A percentile compares a stretch with the other conserved stretches of the same genome.
Conservation (phyloP, 2,888 invertebrate genomes). For the Scelioninae gen. 2 region DNA sequence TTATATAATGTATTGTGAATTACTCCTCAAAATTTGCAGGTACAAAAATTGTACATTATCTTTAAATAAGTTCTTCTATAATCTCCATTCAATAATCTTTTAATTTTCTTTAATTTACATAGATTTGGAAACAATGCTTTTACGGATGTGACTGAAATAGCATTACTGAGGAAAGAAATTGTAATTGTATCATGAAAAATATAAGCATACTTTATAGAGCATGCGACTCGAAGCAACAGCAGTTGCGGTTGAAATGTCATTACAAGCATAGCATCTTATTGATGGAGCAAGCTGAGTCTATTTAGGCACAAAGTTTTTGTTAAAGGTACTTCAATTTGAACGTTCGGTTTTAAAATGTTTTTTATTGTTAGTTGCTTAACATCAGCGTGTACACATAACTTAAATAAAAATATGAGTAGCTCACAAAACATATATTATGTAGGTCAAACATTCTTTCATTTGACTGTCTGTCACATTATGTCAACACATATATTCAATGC, state of each 20-base stretch:
- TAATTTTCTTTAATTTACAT: constrained; percentile 28
- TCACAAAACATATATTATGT: no score
- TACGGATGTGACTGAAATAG: constrained; percentile 39
- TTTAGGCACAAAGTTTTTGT: constrained; percentile 35
- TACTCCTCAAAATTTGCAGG: no score
- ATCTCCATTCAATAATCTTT: not conserved
- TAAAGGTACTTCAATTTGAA: constrained; percentile 27
- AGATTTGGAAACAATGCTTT: constrained; percentile 40
- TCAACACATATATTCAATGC: constrained; percentile 22
- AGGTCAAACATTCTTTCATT: no score
- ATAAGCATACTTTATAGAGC: constrained; percentile 36
- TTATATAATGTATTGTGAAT: no score
- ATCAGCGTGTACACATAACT: no score
- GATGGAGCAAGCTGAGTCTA: constrained; percentile 42
- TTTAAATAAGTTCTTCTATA: not conserved
- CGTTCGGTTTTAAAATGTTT: constrained; percentile 1
- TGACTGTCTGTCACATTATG: no score
- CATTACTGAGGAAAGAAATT: constrained; percentile 41
- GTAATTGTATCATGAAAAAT: constrained; percentile 48
- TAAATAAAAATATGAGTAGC: no score
- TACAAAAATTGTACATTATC: no score
- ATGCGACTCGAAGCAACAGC: constrained; percentile 36
- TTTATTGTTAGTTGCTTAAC: not conserved
- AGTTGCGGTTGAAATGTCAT: constrained; percentile 52
- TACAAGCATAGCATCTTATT: constrained; percentile 53